Evolutionary conservation across 2,797 vertebrate genomes (phyloP).

Genomic region (Esox lucius): DNA sequence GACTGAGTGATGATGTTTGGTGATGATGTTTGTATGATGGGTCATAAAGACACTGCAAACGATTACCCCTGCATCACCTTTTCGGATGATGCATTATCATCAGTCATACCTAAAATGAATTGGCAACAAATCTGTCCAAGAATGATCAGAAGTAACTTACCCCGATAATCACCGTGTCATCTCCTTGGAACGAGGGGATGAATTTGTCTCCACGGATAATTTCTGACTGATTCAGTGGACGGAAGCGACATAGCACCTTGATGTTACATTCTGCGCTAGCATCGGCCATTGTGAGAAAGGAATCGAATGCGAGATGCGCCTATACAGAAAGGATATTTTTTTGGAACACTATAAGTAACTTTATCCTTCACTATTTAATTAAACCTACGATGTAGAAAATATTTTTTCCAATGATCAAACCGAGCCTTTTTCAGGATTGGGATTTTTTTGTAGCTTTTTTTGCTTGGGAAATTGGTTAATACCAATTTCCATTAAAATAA

Average conservation of each 20-base stretch:
- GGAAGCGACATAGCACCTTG: constrained; percentile 93
- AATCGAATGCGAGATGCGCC: constrained; percentile 1
- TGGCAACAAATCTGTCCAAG: background rate
- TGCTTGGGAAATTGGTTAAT: constrained; percentile 10
- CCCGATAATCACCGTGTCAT: constrained; percentile 88
- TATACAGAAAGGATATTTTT: background rate
- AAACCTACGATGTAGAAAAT: constrained; percentile 30
- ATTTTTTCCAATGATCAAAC: background rate
- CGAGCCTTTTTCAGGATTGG: background rate
- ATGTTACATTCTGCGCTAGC: constrained; percentile 90
- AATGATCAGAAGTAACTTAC: constrained; percentile 70
- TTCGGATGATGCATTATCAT: background rate
- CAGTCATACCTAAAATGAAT: constrained; percentile 22
- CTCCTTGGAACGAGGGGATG: constrained; percentile 87
- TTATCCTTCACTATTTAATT: background rate
- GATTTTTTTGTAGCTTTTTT: constrained; percentile 35
- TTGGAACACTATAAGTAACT: background rate
- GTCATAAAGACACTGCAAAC: background rate
- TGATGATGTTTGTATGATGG: background rate
- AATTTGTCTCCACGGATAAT: constrained; percentile 89
- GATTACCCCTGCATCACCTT: constrained; percentile 27
- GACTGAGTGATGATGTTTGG: background rate
- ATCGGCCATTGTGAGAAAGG: constrained; percentile 81
- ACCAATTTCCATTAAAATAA: constrained; percentile 38
- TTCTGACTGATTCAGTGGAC: constrained; percentile 90